A percentile compares a stretch with the other conserved stretches of the same genome.
These are phyloP conservation scores for Xestia sexstrigata DNA, from an alignment of 2,888 invertebrate species.

Conservation along the genomic window DNA sequence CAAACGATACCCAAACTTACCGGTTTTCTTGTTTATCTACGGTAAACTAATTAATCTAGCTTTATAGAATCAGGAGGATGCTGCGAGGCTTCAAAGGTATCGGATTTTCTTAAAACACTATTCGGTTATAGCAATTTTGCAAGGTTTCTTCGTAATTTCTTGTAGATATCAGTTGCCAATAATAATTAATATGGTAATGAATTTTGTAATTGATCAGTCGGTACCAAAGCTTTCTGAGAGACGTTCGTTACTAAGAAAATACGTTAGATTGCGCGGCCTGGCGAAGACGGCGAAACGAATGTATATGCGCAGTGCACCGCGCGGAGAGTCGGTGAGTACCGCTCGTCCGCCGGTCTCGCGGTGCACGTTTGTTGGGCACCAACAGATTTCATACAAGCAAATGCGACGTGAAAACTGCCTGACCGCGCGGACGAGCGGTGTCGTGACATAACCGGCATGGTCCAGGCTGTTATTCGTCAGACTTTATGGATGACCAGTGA, in stretches of 20 bases:
- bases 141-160: slow-evolving; percentile 4
- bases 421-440: too few relatives aligned
- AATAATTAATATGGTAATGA: not conserved
- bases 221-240: not conserved
- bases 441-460: too few relatives aligned
- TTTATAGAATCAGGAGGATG: not conserved
- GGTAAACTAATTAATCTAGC: slow-evolving; percentile 14
- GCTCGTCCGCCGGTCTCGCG: too few relatives aligned
- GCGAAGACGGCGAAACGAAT: too few relatives aligned
- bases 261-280: too few relatives aligned
- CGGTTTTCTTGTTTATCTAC: not conserved
- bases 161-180: not conserved
- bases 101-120: not conserved
- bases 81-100: slow-evolving; percentile 17
- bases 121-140: not conserved
- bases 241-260: not conserved
- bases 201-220: not conserved
- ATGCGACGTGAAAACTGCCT: too few relatives aligned
- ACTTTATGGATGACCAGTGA: not conserved
- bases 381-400: too few relatives aligned
- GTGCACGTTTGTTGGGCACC: too few relatives aligned
- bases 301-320: too few relatives aligned
- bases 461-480: too few relatives aligned
- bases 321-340: too few relatives aligned
- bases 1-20: not conserved